Evolutionary conservation across 2,888 invertebrate species (phyloP).

Genomic region (Amphimallon solstitiale): DNA sequence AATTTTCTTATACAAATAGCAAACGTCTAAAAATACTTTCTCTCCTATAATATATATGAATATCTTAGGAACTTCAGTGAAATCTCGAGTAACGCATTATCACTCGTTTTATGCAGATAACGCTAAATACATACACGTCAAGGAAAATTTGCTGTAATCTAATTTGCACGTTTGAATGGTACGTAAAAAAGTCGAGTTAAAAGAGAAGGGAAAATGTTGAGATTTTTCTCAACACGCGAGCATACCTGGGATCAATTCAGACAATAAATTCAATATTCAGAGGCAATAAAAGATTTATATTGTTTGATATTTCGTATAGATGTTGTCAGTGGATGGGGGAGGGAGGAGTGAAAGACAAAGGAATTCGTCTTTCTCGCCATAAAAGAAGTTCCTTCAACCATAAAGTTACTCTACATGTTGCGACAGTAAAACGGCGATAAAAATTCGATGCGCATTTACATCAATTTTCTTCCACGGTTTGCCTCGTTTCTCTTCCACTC

Average conservation of each 20-base stretch:
- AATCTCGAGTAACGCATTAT: too few relatives aligned
- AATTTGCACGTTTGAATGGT: background rate
- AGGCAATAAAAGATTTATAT: conserved; percentile 57
- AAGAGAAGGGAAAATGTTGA: background rate
- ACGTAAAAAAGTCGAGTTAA: background rate
- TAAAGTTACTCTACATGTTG: conserved; percentile 63
- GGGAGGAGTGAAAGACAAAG: conserved; percentile 56
- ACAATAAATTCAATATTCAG: conserved; percentile 48
- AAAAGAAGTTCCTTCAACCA: conserved; percentile 60
- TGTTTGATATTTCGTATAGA: conserved; percentile 54
- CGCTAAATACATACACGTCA: too few relatives aligned
- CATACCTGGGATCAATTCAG: conserved; percentile 33
- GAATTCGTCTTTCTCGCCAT: conserved; percentile 57
- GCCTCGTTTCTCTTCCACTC: conserved; percentile 38
- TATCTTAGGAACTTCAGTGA: too few relatives aligned
- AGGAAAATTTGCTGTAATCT: too few relatives aligned
- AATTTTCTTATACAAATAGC: too few relatives aligned
- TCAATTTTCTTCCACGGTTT: conserved; percentile 59
- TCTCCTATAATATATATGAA: too few relatives aligned
- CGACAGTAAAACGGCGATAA: conserved; percentile 64
- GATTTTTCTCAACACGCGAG: conserved; percentile 14
- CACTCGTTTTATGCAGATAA: too few relatives aligned
- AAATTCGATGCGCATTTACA: conserved; percentile 64
- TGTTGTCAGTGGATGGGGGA: conserved; percentile 37
- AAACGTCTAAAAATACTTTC: too few relatives aligned